Evolutionary conservation across 2,888 invertebrate genomes (phyloP).

Genomic region (Daptonema setosum): DNA sequence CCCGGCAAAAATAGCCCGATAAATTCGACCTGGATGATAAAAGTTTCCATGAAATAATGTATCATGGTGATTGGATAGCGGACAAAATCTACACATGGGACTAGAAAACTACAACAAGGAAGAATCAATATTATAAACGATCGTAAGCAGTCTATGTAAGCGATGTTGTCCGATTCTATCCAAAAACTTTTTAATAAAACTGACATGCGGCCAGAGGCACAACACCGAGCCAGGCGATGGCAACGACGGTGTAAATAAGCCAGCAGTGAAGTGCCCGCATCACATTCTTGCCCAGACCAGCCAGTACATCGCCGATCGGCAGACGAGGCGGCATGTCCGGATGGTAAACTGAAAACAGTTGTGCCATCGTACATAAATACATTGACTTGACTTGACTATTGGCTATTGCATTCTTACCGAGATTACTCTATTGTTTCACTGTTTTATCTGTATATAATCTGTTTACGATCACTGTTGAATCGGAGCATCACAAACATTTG

Average conservation of each 20-base stretch:
- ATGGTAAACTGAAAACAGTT: constrained; percentile 50
- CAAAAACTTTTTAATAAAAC: constrained; percentile 15
- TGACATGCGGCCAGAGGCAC: constrained; percentile 79
- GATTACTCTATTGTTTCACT: no score
- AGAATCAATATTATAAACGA: neutral
- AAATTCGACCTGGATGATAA: constrained; percentile 48
- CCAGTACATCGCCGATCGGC: constrained; percentile 71
- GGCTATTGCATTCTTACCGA: no score
- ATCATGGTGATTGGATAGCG: no score
- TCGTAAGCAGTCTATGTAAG: neutral
- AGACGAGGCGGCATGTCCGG: constrained; percentile 96
- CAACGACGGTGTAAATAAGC: constrained; percentile 88
- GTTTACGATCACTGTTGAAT: no score
- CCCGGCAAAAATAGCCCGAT: constrained; percentile 71
- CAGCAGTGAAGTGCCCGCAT: constrained; percentile 80
- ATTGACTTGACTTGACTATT: no score
- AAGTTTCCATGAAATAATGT: no score
- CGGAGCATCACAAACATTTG: no score
- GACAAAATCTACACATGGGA: no score
- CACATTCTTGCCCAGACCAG: constrained; percentile 66
- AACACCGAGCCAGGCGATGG: constrained; percentile 84
- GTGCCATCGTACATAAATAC: no score
- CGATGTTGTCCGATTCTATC: no score
- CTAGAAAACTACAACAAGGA: neutral
- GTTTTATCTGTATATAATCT: no score